Percentiles rank a stretch among this genome's conserved stretches.
phyloP scores from a whole-genome alignment of 1,140 invertebrate species.

The Glomeris maerens region DNA sequence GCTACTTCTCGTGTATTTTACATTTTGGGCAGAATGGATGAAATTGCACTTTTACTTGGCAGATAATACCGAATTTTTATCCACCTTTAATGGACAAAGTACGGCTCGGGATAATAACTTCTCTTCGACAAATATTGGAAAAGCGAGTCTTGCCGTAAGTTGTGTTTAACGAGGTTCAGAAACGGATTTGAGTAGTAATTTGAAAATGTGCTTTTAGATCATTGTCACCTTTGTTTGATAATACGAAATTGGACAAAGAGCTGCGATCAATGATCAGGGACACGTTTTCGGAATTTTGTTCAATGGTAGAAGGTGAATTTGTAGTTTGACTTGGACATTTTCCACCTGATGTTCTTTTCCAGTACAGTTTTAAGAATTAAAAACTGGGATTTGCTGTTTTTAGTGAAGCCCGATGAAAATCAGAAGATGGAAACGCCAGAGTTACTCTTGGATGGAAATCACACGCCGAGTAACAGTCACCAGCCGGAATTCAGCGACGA shows the following conservation, averaged over 20 bases:
- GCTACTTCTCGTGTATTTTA: too few species aligned
- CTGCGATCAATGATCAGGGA: constrained; percentile 68
- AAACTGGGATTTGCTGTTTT: too few species aligned
- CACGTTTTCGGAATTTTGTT: constrained; percentile 82
- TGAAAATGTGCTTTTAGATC: constrained; percentile 41
- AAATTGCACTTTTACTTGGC: too few species aligned
- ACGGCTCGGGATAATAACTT: constrained; percentile 74
- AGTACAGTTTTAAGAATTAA: background rate
- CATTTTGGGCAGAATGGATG: too few species aligned
- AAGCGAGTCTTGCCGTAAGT: constrained; percentile 67
- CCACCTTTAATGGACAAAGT: constrained; percentile 70
- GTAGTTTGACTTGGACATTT: constrained; percentile 3
- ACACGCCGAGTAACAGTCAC: constrained; percentile 36
- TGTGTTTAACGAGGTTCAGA: too few species aligned
- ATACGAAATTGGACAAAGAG: constrained; percentile 79
- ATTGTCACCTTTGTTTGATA: constrained; percentile 80
- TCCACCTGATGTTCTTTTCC: background rate
- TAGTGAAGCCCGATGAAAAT: constrained; percentile 9
- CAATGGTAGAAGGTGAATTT: constrained; percentile 22
- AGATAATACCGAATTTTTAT: constrained; percentile 89
- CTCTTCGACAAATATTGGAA: constrained; percentile 81
- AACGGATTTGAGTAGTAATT: constrained; percentile 3
- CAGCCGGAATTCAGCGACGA: constrained; percentile 51
- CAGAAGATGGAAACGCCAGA: constrained; percentile 19
- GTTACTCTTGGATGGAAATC: constrained; percentile 21